Evolutionary conservation across 2,888 invertebrate genomes (phyloP).

Genomic region (Diarsia mendica): DNA sequence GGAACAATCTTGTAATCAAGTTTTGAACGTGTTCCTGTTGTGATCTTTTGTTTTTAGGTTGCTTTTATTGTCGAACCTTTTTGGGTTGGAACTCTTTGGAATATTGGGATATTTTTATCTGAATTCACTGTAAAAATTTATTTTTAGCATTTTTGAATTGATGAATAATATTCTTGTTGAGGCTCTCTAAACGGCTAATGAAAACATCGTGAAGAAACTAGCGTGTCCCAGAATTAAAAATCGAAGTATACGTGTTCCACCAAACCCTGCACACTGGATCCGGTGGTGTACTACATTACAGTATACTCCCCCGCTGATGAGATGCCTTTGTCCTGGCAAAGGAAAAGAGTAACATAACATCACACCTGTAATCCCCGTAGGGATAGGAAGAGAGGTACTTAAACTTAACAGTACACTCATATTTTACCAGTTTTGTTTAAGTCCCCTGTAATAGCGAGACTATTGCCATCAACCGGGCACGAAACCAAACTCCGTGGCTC

Average conservation of each 20-base stretch:
- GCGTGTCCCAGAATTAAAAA: too few relatives aligned
- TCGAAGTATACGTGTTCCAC: too few relatives aligned
- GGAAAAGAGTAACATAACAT: not conserved
- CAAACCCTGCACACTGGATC: too few relatives aligned
- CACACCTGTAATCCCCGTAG: not conserved
- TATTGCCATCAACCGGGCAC: not conserved
- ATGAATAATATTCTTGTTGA: too few relatives aligned
- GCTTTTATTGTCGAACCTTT: constrained; percentile 3
- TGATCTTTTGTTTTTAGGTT: constrained; percentile 32
- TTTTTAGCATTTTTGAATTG: too few relatives aligned
- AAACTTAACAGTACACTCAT: not conserved
- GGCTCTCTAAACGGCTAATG: too few relatives aligned
- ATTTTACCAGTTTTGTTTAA: not conserved
- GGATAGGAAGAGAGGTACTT: not conserved
- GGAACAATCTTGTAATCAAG: constrained; percentile 56
- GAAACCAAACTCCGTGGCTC: not conserved
- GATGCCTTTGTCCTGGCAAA: too few relatives aligned
- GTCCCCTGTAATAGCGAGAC: not conserved
- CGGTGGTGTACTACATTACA: too few relatives aligned
- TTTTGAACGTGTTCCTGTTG: constrained; percentile 29
- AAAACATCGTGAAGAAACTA: too few relatives aligned
- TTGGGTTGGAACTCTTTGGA: constrained; percentile 8
- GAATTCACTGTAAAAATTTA: not conserved
- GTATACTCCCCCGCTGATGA: too few relatives aligned
- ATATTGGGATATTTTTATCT: not conserved